phyloP scores from a whole-genome alignment of 2,113 vertebrate genomes.

The Elgaria multicarinata region DNA sequence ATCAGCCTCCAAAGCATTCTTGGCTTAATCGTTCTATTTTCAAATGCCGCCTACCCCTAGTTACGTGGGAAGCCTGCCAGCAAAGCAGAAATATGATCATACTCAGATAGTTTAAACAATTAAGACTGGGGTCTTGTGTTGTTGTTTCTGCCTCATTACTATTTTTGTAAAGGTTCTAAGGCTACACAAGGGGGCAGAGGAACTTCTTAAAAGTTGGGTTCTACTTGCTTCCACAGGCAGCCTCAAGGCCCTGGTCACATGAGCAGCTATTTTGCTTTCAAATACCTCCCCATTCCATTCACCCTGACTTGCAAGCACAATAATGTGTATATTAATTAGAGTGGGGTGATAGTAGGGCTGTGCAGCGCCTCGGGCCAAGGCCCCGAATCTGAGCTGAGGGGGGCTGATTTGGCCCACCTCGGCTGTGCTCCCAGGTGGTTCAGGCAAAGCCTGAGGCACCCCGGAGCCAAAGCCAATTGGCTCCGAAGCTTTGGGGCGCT shows the following conservation, averaged over 20 bases:
- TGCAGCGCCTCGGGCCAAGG: no score
- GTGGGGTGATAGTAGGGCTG: no score
- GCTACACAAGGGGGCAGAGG: constrained; percentile 16
- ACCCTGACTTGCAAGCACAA: not conserved
- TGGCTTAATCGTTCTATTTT: constrained; percentile 57
- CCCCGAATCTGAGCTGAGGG: no score
- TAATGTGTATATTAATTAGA: not conserved
- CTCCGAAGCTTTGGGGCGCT: no score
- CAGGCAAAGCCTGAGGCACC: no score
- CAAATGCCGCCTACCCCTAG: not conserved
- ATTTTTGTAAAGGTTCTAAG: constrained; percentile 2
- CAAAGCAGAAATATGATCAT: constrained; percentile 54
- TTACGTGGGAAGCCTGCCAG: constrained; percentile 30
- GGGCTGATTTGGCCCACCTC: no score
- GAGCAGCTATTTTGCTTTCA: not conserved
- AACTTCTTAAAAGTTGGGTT: not conserved
- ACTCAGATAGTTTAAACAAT: constrained; percentile 18
- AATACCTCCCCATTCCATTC: not conserved
- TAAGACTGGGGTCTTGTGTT: not conserved
- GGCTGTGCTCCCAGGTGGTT: no score
- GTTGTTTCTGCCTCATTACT: not conserved
- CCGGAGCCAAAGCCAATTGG: no score
- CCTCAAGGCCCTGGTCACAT: no score
- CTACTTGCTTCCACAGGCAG: not conserved
- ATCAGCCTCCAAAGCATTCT: constrained; percentile 7